phyloP scores from a whole-genome alignment of 23 tunicate genomes.

The Clavelina lepadiformis region DNA sequence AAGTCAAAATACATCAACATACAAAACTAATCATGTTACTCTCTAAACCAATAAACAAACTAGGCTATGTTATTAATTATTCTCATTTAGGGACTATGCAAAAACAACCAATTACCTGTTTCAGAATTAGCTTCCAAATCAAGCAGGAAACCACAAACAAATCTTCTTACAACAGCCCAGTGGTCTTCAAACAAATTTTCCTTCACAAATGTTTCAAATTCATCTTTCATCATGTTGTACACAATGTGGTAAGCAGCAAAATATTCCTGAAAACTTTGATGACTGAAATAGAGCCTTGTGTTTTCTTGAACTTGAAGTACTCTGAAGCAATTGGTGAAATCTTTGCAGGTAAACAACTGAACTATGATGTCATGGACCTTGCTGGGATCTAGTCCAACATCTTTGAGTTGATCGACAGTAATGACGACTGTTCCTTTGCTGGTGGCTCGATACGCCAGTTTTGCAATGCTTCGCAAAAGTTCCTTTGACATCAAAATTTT shows the following conservation, averaged over 20 bases:
- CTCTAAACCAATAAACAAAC: no score
- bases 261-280: constrained; percentile 28
- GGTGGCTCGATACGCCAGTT: constrained; percentile 12
- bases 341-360: background rate
- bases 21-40: no score
- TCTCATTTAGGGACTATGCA: no score
- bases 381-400: constrained; percentile 4
- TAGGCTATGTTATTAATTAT: no score
- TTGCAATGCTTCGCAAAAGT: no score
- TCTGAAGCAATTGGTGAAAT: background rate
- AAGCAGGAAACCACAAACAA: constrained; percentile 30
- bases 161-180: constrained; percentile 19
- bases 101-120: no score
- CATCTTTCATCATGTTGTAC: constrained; percentile 1
- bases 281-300: constrained; percentile 2
- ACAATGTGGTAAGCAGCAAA: constrained; percentile 29
- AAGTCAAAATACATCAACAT: no score
- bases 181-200: constrained; percentile 5
- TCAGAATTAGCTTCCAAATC: no score
- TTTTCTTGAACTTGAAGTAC: no score
- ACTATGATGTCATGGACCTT: constrained; percentile 8
- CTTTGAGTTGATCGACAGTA: background rate
- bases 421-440: background rate
- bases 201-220: constrained; percentile 9
- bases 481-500: no score